Percentiles rank a stretch among this genome's conserved stretches.
Conservation (phyloP, 2,113 vertebrate species). For the Lagopus muta region DNA sequence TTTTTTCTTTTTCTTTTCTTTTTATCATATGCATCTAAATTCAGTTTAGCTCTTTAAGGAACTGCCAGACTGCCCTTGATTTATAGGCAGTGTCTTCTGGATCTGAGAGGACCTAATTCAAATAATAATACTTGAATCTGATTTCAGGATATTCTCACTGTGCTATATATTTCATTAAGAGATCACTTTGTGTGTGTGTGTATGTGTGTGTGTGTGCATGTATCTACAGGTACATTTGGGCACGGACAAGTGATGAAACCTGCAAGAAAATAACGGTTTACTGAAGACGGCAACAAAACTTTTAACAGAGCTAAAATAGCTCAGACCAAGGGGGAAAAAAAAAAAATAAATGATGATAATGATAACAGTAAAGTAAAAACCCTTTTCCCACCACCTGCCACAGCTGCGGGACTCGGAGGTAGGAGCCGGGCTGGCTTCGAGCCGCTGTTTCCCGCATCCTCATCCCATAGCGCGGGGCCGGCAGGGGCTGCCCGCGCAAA, state of each 20-base stretch:
- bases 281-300: background rate
- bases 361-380: fast-evolving
- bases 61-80: slow-evolving; percentile 72
- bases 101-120: slow-evolving; percentile 68
- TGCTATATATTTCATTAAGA: slow-evolving; percentile 59
- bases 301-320: background rate
- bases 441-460: background rate
- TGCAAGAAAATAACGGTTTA: background rate
- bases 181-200: background rate
- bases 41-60: slow-evolving; percentile 68
- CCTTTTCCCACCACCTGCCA: slow-evolving; percentile 18
- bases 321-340: too few relatives aligned
- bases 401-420: background rate
- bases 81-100: slow-evolving; percentile 64
- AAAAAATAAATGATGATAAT: too few relatives aligned
- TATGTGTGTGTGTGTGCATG: background rate
- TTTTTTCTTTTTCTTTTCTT: slow-evolving; percentile 69
- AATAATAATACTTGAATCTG: slow-evolving; percentile 68
- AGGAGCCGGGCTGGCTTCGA: slow-evolving; percentile 1
- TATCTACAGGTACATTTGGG: slow-evolving; percentile 17
- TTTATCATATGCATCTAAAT: slow-evolving; percentile 61
- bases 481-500: background rate
- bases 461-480: slow-evolving; percentile 13
- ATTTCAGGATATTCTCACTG: slow-evolving; percentile 45
- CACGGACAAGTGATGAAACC: background rate